Percentiles rank a stretch among this genome's conserved stretches.
Conservation (phyloP, 1,140 invertebrate species). For the Aphidius ervi region DNA sequence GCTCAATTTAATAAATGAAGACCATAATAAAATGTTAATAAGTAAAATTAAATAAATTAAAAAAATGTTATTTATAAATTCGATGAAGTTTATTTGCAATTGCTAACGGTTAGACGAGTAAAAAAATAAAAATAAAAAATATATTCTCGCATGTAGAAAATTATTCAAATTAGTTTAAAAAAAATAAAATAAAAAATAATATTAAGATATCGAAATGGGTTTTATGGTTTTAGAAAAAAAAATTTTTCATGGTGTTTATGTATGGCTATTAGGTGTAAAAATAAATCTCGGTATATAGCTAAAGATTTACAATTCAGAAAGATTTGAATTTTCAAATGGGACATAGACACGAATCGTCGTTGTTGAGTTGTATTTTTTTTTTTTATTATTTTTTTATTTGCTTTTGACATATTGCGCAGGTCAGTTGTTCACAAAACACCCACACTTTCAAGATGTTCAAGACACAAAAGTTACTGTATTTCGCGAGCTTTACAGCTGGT, state of each 20-base stretch:
- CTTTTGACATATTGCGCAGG: slow-evolving; percentile 30
- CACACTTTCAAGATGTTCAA: slow-evolving; percentile 6
- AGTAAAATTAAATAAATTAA: too few species aligned
- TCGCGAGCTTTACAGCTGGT: neutral
- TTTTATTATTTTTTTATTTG: neutral
- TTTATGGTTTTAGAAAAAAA: neutral
- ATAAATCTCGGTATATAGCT: too few species aligned
- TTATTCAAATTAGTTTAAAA: neutral
- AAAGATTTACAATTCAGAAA: slow-evolving; percentile 1
- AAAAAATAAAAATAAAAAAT: too few species aligned
- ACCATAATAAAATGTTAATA: too few species aligned
- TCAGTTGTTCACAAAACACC: slow-evolving; percentile 28
- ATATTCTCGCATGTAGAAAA: too few species aligned
- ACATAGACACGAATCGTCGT: slow-evolving; percentile 17
- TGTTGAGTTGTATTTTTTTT: neutral
- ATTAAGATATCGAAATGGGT: slow-evolving; percentile 4
- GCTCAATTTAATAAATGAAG: too few species aligned
- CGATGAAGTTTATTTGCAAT: too few species aligned
- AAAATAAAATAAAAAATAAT: too few species aligned
- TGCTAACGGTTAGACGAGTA: too few species aligned
- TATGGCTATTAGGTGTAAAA: too few species aligned
- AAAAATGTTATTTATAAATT: too few species aligned
- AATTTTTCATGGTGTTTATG: too few species aligned
- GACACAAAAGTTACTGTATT: slow-evolving; percentile 13
- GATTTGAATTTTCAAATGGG: slow-evolving; percentile 8